A percentile compares a stretch with the other conserved stretches of the same genome.
Conservation (phyloP, 1,140 invertebrate species). For the Caerostris darwini region DNA sequence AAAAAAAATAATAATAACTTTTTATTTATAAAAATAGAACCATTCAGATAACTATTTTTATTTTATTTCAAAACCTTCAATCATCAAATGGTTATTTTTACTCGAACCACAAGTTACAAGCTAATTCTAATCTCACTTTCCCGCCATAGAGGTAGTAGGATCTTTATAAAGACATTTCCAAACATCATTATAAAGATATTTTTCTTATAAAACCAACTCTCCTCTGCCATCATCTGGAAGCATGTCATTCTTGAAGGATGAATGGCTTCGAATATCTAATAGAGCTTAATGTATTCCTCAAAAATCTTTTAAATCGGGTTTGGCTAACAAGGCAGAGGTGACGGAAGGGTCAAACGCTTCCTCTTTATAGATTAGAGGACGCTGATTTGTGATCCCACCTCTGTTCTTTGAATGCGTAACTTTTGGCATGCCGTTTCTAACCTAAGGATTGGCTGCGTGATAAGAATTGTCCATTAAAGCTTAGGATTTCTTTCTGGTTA, state of each 20-base stretch:
- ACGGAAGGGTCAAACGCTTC: neutral
- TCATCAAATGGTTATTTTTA: too few relatives aligned
- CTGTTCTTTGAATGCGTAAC: neutral
- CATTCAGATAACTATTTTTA: too few relatives aligned
- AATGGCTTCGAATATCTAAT: constrained; percentile 4
- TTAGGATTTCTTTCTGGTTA: neutral
- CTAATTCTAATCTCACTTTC: neutral
- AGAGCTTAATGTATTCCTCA: neutral
- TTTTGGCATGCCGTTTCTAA: constrained; percentile 27
- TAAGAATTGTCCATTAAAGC: neutral
- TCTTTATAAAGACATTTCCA: neutral
- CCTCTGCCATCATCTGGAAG: neutral
- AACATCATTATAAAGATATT: constrained; percentile 51
- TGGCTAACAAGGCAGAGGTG: neutral
- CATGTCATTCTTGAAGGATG: constrained; percentile 18
- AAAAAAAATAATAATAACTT: too few relatives aligned
- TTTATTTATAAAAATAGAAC: too few relatives aligned
- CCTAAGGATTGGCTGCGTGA: neutral
- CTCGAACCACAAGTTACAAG: too few relatives aligned
- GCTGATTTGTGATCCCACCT: constrained; percentile 34
- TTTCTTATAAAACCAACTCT: neutral
- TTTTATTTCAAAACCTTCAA: too few relatives aligned
- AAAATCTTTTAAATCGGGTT: constrained; percentile 8
- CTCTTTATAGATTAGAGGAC: neutral
- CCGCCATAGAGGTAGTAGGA: too few relatives aligned